Percentiles rank a stretch among this genome's conserved stretches.
phyloP scores from a whole-genome alignment of 2,888 invertebrate genomes.

The Drosophila borborema region DNA sequence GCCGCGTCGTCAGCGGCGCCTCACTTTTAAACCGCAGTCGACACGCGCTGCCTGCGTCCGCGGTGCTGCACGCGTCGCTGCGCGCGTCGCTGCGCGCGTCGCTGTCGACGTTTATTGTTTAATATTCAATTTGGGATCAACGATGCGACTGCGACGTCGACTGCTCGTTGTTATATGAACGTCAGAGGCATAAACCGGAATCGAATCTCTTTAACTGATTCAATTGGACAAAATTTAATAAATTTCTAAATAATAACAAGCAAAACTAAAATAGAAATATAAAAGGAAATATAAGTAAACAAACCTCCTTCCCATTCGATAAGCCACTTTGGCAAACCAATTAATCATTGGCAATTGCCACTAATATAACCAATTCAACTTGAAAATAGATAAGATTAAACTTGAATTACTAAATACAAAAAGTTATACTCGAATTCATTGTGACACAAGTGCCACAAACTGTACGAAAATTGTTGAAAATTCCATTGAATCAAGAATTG shows the following conservation, averaged over 20 bases:
- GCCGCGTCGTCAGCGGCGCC: slow-evolving; percentile 24
- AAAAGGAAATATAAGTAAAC: slow-evolving; percentile 5
- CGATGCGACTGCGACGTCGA: neutral
- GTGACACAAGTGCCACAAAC: neutral
- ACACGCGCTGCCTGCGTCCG: neutral
- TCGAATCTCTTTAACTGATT: slow-evolving; percentile 59
- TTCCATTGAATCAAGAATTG: neutral
- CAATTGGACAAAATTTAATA: slow-evolving; percentile 61
- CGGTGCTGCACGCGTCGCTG: slow-evolving; percentile 10
- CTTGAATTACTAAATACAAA: neutral
- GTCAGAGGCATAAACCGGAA: slow-evolving; percentile 58
- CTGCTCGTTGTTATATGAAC: slow-evolving; percentile 16
- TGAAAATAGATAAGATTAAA: slow-evolving; percentile 21
- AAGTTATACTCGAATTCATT: neutral
- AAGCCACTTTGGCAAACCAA: slow-evolving; percentile 13
- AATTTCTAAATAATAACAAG: slow-evolving; percentile 24
- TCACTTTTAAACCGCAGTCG: slow-evolving; percentile 54
- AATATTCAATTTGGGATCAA: slow-evolving; percentile 65
- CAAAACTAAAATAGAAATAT: neutral
- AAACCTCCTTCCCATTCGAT: slow-evolving; percentile 8
- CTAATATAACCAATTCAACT: slow-evolving; percentile 27
- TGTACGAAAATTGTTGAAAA: neutral
- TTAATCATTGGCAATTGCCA: neutral
- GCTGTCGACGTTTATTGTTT: slow-evolving; percentile 58
- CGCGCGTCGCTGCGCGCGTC: slow-evolving; percentile 6